phyloP scores from a whole-genome alignment of 2,113 vertebrate species.

The Microtus richardsoni region DNA sequence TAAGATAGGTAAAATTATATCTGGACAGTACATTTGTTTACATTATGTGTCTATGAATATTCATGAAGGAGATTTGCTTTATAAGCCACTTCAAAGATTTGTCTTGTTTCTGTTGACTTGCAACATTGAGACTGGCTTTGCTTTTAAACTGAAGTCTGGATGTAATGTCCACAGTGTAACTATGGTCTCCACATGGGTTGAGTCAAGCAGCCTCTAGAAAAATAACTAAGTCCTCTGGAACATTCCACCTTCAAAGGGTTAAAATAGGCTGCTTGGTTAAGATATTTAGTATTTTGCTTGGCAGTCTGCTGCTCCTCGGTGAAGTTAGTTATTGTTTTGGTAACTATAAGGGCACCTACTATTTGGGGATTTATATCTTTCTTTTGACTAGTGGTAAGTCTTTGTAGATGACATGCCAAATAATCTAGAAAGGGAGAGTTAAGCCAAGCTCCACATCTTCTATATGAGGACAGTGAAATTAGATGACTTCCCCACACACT shows the following conservation, averaged over 20 bases:
- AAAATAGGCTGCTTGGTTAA: not conserved
- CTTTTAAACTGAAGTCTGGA: not conserved
- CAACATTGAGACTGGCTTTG: not conserved
- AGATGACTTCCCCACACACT: not conserved
- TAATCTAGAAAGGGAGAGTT: not conserved
- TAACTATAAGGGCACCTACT: not conserved
- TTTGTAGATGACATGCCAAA: not conserved
- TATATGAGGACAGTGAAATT: not conserved
- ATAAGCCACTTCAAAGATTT: not conserved
- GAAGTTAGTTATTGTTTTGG: not conserved
- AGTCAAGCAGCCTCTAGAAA: not conserved
- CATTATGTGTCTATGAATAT: not conserved
- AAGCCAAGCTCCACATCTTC: not conserved
- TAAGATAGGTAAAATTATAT: not conserved
- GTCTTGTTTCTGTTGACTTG: not conserved
- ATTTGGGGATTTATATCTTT: not conserved
- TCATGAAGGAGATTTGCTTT: slow-evolving; percentile 30
- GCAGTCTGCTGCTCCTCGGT: not conserved
- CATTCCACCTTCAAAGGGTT: not conserved
- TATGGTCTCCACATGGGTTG: not conserved
- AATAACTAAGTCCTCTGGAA: not conserved
- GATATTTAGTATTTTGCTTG: not conserved
- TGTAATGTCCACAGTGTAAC: not conserved
- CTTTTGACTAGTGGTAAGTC: not conserved
- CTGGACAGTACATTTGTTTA: not conserved